Base-by-base conservation (phyloP, 2,113 vertebrate species). In the Corythornis madagascariensis region DNA sequence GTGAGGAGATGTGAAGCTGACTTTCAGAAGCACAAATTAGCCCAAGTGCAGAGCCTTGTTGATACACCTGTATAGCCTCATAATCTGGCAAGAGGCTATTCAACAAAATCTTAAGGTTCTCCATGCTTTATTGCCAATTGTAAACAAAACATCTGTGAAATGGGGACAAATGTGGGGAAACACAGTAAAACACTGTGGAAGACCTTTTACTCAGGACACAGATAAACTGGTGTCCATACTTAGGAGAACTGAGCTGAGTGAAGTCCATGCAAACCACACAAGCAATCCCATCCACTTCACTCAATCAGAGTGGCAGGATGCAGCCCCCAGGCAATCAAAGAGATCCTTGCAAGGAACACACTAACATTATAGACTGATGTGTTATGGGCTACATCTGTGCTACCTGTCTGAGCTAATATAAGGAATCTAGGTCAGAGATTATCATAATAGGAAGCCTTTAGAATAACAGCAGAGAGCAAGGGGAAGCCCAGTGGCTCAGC, bases 381-480 rank as follows among this genome's bases (percentile, higher is more conserved):
- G 19, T 89, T 66, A 33, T 7, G 16, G 61, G 28, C 17, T 60
- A n/a, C 3, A 4, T 40, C 73, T 60, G 10, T 70, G 64, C 45
- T 78, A 48, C 29, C 48, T 83, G 67, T 6, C 15, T 81, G 48
- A 95, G 61, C 42, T 65, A 83, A 79, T 57, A 59, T n/a, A 90
- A 89, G 81, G 60, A 91, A 90, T 81, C 57, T 75, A 90, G 50
- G 71, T 91, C 78, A 89, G 76, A 89, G 72, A 86, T 88, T 89
- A 92, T 56, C 73, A 59, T 71, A 79, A 91, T 40, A 56, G 11
- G 29, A 53, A 89, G n/a, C 52, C 69, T 83, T 90, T 93, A 77
- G 59, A 93, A 71, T 33, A 85, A 52, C 42, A 92, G 45, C 40
- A 53, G 43, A 90, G 73, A 91, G 63, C 35, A 83, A 56, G 17